Evolutionary conservation across 2,888 invertebrate species (phyloP).

Genomic region (Phortica okadai): DNA sequence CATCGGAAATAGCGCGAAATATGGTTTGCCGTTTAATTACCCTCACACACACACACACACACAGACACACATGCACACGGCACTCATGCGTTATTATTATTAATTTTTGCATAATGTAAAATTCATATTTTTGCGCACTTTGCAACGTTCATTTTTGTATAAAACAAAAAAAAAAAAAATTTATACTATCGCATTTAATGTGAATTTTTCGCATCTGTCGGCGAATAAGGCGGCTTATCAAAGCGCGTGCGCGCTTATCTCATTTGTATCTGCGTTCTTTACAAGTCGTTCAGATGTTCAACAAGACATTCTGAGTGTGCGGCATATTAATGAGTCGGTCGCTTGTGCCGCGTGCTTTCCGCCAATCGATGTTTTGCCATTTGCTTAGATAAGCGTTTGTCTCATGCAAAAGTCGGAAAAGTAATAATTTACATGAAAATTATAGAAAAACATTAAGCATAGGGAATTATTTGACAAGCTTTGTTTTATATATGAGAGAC

Average conservation of each 20-base stretch:
- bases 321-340: constrained; percentile 50
- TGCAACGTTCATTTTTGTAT: background rate
- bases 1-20: constrained; percentile 58
- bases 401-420: background rate
- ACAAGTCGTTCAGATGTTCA: constrained; percentile 36
- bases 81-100: background rate
- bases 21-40: background rate
- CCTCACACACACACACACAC: too few species aligned
- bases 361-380: background rate
- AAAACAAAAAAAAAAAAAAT: background rate
- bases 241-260: constrained; percentile 32
- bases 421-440: too few species aligned
- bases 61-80: background rate
- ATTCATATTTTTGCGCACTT: background rate
- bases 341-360: background rate
- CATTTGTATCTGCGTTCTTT: constrained; percentile 40
- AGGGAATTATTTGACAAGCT: too few species aligned
- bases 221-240: constrained; percentile 38
- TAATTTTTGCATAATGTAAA: background rate
- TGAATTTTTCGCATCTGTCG: background rate
- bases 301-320: constrained; percentile 7
- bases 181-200: background rate
- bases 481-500: too few species aligned
- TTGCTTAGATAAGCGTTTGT: background rate
- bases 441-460: too few species aligned